phyloP scores from a whole-genome alignment of 2,888 invertebrate species.

The Apamea sordens region DNA sequence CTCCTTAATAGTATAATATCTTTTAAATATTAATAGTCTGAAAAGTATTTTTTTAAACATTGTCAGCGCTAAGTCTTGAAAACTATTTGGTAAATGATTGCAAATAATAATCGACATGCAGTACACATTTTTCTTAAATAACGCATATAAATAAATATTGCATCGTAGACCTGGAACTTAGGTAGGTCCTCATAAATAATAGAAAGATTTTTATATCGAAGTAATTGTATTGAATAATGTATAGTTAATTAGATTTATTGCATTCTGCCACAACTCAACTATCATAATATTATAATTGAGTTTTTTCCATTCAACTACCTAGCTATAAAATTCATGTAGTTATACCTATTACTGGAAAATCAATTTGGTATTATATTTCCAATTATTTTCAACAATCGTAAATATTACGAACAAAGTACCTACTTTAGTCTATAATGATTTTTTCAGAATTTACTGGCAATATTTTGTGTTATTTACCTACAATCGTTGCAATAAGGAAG shows the following conservation, averaged over 20 bases:
- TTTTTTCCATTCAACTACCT: slow-evolving; percentile 7
- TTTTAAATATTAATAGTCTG: no score
- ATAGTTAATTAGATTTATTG: neutral
- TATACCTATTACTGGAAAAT: slow-evolving; percentile 36
- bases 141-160: no score
- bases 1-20: no score
- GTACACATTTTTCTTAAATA: no score
- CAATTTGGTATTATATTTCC: slow-evolving; percentile 34
- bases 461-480: neutral
- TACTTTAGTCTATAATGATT: slow-evolving; percentile 3
- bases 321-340: neutral
- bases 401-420: neutral
- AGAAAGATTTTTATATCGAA: neutral
- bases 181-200: neutral
- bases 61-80: no score
- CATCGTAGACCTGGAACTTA: neutral
- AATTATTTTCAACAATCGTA: slow-evolving; percentile 28
- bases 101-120: no score
- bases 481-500: neutral
- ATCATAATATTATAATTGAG: neutral
- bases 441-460: slow-evolving; percentile 1
- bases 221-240: neutral
- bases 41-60: no score
- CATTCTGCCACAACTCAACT: neutral
- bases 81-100: no score